Conservation (phyloP, 1,140 invertebrate genomes). For the Dicyema japonicum region DNA sequence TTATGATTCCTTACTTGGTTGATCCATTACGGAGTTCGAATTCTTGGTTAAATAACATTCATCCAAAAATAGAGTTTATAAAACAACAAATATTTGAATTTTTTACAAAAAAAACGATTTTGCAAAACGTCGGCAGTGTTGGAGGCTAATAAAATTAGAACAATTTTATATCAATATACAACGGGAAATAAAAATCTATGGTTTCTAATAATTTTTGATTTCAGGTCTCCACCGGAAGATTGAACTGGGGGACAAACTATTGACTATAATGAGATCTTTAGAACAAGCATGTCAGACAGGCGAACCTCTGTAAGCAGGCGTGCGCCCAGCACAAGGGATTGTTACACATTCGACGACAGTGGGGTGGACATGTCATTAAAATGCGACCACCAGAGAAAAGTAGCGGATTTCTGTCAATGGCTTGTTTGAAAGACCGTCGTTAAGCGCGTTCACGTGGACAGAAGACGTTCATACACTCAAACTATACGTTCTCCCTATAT, state of each 20-base stretch:
- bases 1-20: constrained; percentile 32
- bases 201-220: constrained; percentile 8
- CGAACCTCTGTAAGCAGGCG: too few species aligned
- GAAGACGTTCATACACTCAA: too few species aligned
- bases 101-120: constrained; percentile 31
- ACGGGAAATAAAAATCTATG: constrained; percentile 31
- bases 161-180: constrained; percentile 31
- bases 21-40: constrained; percentile 53
- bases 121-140: constrained; percentile 59
- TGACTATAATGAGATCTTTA: constrained; percentile 48
- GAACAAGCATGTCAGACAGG: too few species aligned
- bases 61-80: constrained; percentile 33
- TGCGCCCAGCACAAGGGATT: too few species aligned
- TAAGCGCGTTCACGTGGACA: too few species aligned
- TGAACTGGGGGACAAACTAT: constrained; percentile 37
- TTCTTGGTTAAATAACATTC: constrained; percentile 38
- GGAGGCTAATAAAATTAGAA: constrained; percentile 33
- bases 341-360: too few species aligned
- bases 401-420: too few species aligned
- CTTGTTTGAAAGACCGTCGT: too few species aligned
- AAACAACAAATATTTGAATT: constrained; percentile 27
- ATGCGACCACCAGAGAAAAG: too few species aligned
- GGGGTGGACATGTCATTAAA: too few species aligned
- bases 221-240: constrained; percentile 27
- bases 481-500: too few species aligned